These are phyloP conservation scores for Rambutsinella grinnellia DNA, from an alignment of 2,888 invertebrate species.

Conservation along the genomic window DNA sequence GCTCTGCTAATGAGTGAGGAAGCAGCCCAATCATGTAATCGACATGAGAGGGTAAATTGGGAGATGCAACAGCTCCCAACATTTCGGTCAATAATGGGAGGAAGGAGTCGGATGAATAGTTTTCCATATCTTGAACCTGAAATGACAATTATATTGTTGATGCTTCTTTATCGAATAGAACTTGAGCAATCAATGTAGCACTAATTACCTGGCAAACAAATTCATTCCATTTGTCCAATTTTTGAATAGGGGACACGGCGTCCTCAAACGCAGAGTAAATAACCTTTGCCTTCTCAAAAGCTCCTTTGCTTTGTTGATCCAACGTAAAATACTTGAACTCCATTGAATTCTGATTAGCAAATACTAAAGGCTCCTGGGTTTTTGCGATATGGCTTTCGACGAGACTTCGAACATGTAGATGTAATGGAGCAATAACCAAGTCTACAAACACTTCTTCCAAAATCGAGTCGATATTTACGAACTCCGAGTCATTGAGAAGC, in stretches of 20 bases:
- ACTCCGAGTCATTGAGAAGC: slow-evolving; percentile 86
- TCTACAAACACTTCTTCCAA: slow-evolving; percentile 95
- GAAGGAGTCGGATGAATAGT: slow-evolving; percentile 88
- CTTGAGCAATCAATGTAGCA: too few relatives aligned
- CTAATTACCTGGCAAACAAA: slow-evolving; percentile 65
- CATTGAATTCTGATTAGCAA: slow-evolving; percentile 19
- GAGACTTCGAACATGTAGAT: slow-evolving; percentile 85
- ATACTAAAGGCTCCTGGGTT: slow-evolving; percentile 70
- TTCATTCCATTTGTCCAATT: slow-evolving; percentile 65
- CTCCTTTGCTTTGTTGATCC: slow-evolving; percentile 51
- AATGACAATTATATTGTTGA: slow-evolving; percentile 69
- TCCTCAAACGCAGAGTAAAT: slow-evolving; percentile 63
- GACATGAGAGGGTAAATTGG: slow-evolving; percentile 73
- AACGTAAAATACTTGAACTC: slow-evolving; percentile 41
- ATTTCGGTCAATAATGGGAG: slow-evolving; percentile 84
- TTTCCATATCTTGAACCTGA: slow-evolving; percentile 76
- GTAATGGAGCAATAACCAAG: slow-evolving; percentile 87
- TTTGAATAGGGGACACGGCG: slow-evolving; percentile 61
- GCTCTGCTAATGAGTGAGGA: slow-evolving; percentile 91
- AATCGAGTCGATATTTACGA: slow-evolving; percentile 95
- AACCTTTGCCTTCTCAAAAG: slow-evolving; percentile 52
- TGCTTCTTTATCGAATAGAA: not conserved
- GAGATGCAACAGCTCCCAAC: slow-evolving; percentile 56
- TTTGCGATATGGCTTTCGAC: slow-evolving; percentile 73
- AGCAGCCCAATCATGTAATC: slow-evolving; percentile 96